A percentile compares a stretch with the other conserved stretches of the same genome.
These are phyloP conservation scores for Mormyrus hasselquistii DNA, from an alignment of 2,797 vertebrate species.

Conservation along the genomic window DNA sequence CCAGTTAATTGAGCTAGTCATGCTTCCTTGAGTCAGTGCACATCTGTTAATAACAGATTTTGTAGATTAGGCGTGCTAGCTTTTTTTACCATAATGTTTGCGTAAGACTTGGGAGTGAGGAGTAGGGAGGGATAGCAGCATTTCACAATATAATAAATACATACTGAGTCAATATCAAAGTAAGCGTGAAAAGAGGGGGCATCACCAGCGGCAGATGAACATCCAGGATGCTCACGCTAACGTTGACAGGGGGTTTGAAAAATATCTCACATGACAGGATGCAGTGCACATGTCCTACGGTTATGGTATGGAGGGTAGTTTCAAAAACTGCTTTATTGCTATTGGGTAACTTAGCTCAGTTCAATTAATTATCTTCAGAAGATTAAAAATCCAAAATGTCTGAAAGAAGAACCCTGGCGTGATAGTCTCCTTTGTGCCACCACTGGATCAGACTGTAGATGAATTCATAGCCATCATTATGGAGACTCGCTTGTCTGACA, in stretches of 20 bases:
- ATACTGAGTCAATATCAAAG: background rate
- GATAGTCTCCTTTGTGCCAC: background rate
- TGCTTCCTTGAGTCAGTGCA: background rate
- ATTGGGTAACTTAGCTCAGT: background rate
- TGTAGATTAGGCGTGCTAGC: background rate
- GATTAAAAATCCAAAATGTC: background rate
- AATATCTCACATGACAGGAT: background rate
- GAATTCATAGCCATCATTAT: background rate
- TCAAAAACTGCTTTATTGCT: background rate
- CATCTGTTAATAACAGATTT: background rate
- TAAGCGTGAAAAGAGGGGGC: background rate
- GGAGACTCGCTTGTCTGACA: background rate
- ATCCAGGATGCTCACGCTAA: background rate
- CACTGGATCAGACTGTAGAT: background rate
- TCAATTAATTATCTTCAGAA: background rate
- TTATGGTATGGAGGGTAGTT: background rate
- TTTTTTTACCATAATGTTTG: background rate
- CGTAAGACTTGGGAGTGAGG: background rate
- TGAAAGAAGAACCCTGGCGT: background rate
- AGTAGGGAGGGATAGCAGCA: background rate
- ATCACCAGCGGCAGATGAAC: background rate
- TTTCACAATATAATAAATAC: background rate
- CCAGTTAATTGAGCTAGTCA: constrained; percentile 1
- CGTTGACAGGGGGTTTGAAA: background rate
- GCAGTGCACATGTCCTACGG: background rate